Percentiles rank a stretch among this genome's conserved stretches.
Evolutionary conservation across 2,888 invertebrate species (phyloP).

Genomic region (Syrphus vitripennis): DNA sequence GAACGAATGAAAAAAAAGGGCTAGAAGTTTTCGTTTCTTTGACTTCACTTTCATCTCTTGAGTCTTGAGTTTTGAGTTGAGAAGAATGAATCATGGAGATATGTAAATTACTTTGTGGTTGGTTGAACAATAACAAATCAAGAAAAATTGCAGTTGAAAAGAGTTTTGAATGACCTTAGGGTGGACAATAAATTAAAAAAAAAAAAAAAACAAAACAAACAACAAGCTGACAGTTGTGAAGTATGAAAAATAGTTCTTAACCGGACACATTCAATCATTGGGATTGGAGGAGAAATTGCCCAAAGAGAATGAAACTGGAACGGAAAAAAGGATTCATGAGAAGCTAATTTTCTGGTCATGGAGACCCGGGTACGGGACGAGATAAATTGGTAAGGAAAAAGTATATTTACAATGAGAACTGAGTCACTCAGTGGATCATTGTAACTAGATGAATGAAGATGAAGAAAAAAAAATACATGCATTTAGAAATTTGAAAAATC

Average conservation of each 20-base stretch:
- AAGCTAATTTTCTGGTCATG: background rate
- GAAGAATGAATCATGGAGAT: conserved; percentile 14
- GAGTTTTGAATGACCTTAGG: background rate
- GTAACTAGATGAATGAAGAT: too few relatives aligned
- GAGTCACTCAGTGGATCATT: background rate
- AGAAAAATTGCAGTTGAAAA: conserved; percentile 8
- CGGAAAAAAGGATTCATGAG: background rate
- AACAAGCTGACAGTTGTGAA: background rate
- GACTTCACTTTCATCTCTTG: background rate
- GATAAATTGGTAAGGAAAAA: background rate
- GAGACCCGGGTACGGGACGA: background rate
- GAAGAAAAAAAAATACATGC: too few relatives aligned
- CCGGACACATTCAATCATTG: background rate
- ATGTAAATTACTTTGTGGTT: conserved; percentile 53
- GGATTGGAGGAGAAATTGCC: background rate
- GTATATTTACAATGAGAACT: background rate
- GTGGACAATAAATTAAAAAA: background rate
- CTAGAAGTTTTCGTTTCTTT: background rate
- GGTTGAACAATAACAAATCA: conserved; percentile 32
- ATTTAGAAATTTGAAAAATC: too few relatives aligned
- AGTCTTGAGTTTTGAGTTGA: background rate
- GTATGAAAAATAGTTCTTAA: background rate
- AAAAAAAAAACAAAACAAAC: background rate
- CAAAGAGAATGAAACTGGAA: background rate
- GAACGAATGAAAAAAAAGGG: background rate